Conservation (phyloP, 2,113 vertebrate species). For the Barnardius zonarius region DNA sequence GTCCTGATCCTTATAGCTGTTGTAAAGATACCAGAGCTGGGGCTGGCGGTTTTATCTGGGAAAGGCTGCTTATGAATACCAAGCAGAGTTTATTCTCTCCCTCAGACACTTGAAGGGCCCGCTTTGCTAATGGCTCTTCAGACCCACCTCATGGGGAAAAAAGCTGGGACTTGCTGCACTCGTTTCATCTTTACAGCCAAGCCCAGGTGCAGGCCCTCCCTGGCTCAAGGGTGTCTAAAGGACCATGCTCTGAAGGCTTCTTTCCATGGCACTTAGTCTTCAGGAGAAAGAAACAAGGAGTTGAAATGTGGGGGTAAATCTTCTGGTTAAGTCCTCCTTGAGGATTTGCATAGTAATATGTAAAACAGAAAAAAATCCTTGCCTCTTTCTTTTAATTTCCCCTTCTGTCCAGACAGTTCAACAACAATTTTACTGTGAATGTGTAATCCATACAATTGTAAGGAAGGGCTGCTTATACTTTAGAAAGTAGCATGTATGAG, state of each 20-base stretch:
- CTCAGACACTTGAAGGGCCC: conserved; percentile 31
- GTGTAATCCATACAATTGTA: neutral
- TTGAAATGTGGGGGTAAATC: neutral
- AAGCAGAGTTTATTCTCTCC: neutral
- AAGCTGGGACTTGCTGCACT: conserved; percentile 28
- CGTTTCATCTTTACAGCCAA: conserved; percentile 56
- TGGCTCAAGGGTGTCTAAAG: conserved; percentile 43
- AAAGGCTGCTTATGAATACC: conserved; percentile 20
- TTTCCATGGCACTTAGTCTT: conserved; percentile 30
- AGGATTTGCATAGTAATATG: neutral
- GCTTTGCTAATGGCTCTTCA: conserved; percentile 33
- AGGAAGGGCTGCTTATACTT: neutral
- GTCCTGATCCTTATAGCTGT: neutral
- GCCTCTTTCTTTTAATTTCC: neutral
- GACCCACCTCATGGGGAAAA: conserved; percentile 25
- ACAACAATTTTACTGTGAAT: neutral
- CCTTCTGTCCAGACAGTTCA: neutral
- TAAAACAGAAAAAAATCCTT: conserved; percentile 23
- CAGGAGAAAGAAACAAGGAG: neutral
- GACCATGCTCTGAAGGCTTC: neutral
- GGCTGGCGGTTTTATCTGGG: neutral
- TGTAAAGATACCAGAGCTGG: neutral
- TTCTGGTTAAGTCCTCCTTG: conserved; percentile 15
- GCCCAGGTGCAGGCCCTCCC: conserved; percentile 46
- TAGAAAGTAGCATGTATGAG: neutral